Conservation (phyloP, 2,797 vertebrate genomes). For the Coluber constrictor region DNA sequence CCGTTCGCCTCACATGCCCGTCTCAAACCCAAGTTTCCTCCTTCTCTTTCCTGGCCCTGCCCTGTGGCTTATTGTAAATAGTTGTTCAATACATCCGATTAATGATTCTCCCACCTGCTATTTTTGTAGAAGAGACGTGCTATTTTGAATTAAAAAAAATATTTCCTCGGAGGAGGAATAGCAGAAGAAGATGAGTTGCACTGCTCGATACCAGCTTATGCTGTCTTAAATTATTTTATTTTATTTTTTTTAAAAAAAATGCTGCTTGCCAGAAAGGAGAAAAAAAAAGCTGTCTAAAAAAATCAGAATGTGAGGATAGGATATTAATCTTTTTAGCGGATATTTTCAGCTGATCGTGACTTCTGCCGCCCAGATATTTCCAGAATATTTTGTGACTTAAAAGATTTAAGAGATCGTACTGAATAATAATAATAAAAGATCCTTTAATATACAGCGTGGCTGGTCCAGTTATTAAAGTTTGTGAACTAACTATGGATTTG, state of each 20-base stretch:
- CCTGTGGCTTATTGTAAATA: conserved; percentile 88
- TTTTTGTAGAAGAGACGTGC: conserved; percentile 86
- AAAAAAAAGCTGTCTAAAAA: conserved; percentile 67
- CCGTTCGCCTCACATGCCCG: conserved; percentile 85
- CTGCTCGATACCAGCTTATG: conserved; percentile 86
- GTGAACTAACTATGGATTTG: background rate
- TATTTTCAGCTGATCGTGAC: conserved; percentile 75
- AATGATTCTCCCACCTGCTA: conserved; percentile 85
- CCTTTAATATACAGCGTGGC: conserved; percentile 68
- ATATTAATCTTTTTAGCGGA: conserved; percentile 75
- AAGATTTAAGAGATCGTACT: conserved; percentile 65
- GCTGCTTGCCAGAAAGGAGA: conserved; percentile 78
- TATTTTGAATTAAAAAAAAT: conserved; percentile 74
- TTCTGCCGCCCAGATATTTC: conserved; percentile 75
- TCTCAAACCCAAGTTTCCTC: conserved; percentile 76
- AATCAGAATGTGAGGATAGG: conserved; percentile 70
- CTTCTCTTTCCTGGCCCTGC: background rate
- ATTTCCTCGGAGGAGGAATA: conserved; percentile 82
- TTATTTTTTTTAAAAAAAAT: conserved; percentile 86
- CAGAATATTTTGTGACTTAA: conserved; percentile 77
- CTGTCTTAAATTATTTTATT: conserved; percentile 90
- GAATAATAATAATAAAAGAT: conserved; percentile 71
- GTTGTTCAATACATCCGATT: conserved; percentile 75
- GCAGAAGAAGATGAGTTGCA: conserved; percentile 84
- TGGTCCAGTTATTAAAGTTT: conserved; percentile 69